Evolutionary conservation across 1,140 invertebrate genomes (phyloP).

Genomic region (Cephus cinctus): DNA sequence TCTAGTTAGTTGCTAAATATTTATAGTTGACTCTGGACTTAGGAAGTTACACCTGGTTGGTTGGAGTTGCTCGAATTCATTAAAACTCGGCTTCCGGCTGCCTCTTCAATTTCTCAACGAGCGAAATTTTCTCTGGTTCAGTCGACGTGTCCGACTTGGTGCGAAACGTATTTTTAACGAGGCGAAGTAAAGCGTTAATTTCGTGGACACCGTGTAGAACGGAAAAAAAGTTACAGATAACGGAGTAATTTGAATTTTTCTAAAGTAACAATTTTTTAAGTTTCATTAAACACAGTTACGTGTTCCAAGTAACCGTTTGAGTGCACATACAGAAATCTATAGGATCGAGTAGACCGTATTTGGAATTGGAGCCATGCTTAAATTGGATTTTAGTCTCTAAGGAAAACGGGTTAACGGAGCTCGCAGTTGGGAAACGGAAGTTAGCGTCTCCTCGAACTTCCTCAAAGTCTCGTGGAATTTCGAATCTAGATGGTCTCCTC

Average conservation of each 20-base stretch:
- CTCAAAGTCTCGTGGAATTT: constrained; percentile 32
- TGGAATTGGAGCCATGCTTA: constrained; percentile 33
- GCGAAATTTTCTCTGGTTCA: constrained; percentile 5
- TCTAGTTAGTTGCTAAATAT: no score
- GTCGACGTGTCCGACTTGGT: no score
- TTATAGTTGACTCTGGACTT: no score
- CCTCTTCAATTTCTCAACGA: constrained; percentile 15
- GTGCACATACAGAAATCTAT: background rate
- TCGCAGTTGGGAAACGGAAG: constrained; percentile 30
- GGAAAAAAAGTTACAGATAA: no score
- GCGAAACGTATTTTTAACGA: no score
- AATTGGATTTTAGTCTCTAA: constrained; percentile 38
- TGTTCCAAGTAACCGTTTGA: no score
- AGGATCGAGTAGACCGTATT: constrained; percentile 20
- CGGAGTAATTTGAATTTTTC: no score
- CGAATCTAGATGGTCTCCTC: constrained; percentile 28
- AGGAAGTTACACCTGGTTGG: no score
- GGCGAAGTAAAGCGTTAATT: no score
- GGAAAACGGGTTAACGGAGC: constrained; percentile 23
- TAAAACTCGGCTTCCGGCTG: constrained; percentile 5
- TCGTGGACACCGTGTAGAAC: no score
- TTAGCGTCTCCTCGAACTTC: constrained; percentile 28
- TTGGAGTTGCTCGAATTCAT: background rate
- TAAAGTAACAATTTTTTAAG: no score
- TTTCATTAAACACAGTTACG: no score